Evolutionary conservation across 2,113 vertebrate genomes (phyloP), one percentile per base, ranked within the genome.

Genomic region (Psophia crepitans): DNA sequence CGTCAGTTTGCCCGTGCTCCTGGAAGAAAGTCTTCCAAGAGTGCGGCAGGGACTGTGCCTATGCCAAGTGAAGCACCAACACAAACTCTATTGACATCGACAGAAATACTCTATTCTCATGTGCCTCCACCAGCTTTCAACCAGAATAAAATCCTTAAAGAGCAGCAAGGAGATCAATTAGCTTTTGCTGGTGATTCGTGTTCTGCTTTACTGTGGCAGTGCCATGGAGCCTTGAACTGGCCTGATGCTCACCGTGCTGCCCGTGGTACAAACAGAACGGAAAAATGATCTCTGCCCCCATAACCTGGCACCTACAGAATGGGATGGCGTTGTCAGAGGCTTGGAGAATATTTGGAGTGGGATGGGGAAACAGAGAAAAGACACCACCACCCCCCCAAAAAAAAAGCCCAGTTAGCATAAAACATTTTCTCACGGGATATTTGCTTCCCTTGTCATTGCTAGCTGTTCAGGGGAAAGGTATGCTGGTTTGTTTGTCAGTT

Each of bases 271-370:
- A 60, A 54, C 21, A 23, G 24, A 71, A 35, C 5, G 49, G 32
- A 22, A 46, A 65, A 57, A 14, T 27, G 2, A 14, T 64, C 27
- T 23, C 73, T 66, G 22, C 5, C 20, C 15, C 18, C 19, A 2
- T 48, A 71, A 49, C 13, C n/a, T 75, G 83, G 6, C 35, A 60
- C 51, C 13, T 30, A 70, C 56, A 41, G 35, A 83, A 22, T 23
- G 69, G 4, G 3, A 14, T 0, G 0, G 4, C 53, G 20, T n/a
- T 9, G 0, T 71, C 63, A 43, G 48, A 85, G 32, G 12, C 11
- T n/a, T 54, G n/a, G 65, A 33, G 57, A 68, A 19, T 51, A 37
- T 73, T 83, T 81, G n/a, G 70, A 56, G 35, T 43, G 37, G 10
- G 7, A 57, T 48, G 20, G 41, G 22, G 19, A 79, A 93, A 33